phyloP scores from a whole-genome alignment of 2,113 vertebrate species.

The Hyaena hyaena region DNA sequence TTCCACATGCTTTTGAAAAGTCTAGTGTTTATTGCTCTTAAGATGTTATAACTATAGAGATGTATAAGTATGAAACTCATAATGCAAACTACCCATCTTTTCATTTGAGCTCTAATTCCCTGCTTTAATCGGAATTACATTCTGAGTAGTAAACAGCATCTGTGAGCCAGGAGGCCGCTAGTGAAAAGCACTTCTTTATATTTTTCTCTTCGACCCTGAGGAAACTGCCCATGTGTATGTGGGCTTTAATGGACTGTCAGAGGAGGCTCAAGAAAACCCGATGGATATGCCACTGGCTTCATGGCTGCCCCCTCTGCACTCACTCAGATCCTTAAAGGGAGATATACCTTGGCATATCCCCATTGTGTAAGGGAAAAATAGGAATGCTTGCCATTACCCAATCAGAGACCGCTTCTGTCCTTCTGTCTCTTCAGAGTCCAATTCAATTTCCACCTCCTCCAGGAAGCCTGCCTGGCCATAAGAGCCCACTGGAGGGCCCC shows the following conservation, averaged over 20 bases:
- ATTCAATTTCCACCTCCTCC: background rate
- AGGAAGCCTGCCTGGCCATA: background rate
- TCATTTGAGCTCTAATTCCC: conserved; percentile 32
- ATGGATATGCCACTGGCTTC: background rate
- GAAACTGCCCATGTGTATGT: background rate
- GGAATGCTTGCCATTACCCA: too few species aligned
- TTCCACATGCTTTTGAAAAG: conserved; percentile 63
- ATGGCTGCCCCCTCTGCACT: background rate
- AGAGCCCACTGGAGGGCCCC: conserved; percentile 31
- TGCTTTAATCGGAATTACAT: conserved; percentile 55
- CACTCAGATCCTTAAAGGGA: background rate
- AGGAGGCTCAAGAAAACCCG: background rate
- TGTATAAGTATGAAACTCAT: conserved; percentile 26
- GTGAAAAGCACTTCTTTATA: background rate
- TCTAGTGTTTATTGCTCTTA: conserved; percentile 58
- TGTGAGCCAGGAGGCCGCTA: conserved; percentile 32
- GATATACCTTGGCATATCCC: background rate
- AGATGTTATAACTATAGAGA: conserved; percentile 26
- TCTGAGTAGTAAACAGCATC: conserved; percentile 45
- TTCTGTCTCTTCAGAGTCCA: background rate
- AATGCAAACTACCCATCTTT: conserved; percentile 11
- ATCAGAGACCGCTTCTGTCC: background rate
- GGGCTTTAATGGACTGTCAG: background rate
- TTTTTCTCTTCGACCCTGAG: background rate
- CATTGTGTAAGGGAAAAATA: background rate